Conservation (phyloP, 2,797 vertebrate genomes). For the Leptatherina wallacei region DNA sequence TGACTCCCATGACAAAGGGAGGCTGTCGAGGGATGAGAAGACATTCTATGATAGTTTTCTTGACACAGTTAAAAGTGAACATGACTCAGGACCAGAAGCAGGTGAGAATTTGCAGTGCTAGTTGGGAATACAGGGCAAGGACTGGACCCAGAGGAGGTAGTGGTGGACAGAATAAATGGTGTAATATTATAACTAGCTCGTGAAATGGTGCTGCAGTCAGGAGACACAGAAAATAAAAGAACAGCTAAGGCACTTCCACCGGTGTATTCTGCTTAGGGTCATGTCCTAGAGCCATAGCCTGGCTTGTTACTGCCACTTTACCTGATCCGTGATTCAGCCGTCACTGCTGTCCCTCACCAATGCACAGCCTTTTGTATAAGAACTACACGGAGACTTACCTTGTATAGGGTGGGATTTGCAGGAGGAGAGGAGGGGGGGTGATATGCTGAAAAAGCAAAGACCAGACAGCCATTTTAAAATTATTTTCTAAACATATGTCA, state of each 20-base stretch:
- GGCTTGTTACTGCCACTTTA: not conserved
- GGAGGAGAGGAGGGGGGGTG: conserved; percentile 28
- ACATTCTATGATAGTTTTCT: not conserved
- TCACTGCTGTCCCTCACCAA: not conserved
- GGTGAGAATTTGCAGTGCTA: not conserved
- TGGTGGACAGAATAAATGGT: not conserved
- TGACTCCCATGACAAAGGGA: not conserved
- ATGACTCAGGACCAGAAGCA: not conserved
- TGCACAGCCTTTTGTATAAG: conserved; percentile 9
- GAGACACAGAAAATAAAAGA: not conserved
- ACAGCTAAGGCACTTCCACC: not conserved
- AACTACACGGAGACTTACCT: too few species aligned
- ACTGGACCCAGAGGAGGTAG: not conserved
- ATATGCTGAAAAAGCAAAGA: conserved; percentile 47
- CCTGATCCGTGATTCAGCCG: not conserved
- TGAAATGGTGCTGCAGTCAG: not conserved
- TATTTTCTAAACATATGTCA: conserved; percentile 52
- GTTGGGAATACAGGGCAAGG: not conserved
- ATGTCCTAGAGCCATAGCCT: not conserved
- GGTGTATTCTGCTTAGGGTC: not conserved
- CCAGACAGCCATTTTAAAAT: conserved; percentile 62
- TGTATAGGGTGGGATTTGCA: not conserved
- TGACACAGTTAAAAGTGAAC: not conserved
- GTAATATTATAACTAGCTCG: not conserved
- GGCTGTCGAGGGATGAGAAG: not conserved